Evolutionary conservation across 2,888 invertebrate species (phyloP).

Genomic region (Lithophane ornitopus): DNA sequence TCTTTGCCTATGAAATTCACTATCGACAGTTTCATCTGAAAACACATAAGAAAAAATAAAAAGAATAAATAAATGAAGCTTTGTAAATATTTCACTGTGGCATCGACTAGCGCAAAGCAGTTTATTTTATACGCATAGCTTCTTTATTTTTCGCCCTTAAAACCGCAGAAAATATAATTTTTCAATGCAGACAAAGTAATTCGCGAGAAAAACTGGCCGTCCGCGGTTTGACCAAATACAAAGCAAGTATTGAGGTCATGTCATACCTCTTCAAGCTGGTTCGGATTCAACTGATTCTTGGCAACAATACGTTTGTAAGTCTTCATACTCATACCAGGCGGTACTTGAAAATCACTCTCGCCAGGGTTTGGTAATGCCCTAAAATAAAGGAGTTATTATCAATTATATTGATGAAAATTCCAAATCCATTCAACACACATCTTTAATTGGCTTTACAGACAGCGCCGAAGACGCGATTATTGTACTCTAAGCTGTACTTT

Average conservation of each 20-base stretch:
- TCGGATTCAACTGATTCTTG: slow-evolving; percentile 93
- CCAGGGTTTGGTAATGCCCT: slow-evolving; percentile 90
- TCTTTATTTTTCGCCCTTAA: not conserved
- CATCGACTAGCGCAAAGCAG: not conserved
- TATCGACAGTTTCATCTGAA: slow-evolving; percentile 87
- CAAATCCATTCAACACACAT: not conserved
- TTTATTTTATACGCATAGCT: not conserved
- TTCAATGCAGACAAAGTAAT: not conserved
- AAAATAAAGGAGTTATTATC: slow-evolving; percentile 2
- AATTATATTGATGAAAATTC: not conserved
- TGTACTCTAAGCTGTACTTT: too few species aligned
- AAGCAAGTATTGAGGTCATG: not conserved
- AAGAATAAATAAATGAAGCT: not conserved
- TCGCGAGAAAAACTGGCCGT: not conserved
- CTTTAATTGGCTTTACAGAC: not conserved
- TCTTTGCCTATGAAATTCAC: slow-evolving; percentile 96
- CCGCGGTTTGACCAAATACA: not conserved
- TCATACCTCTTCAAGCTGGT: slow-evolving; percentile 94
- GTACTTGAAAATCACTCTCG: slow-evolving; percentile 90
- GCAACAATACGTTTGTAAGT: slow-evolving; percentile 94
- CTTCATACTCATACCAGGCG: slow-evolving; percentile 94
- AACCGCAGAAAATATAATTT: not conserved
- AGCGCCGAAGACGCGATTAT: too few species aligned
- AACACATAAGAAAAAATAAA: not conserved
- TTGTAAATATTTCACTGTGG: not conserved